Conservation (phyloP, 2,797 vertebrate genomes). For the Atherinosoma microstoma region DNA sequence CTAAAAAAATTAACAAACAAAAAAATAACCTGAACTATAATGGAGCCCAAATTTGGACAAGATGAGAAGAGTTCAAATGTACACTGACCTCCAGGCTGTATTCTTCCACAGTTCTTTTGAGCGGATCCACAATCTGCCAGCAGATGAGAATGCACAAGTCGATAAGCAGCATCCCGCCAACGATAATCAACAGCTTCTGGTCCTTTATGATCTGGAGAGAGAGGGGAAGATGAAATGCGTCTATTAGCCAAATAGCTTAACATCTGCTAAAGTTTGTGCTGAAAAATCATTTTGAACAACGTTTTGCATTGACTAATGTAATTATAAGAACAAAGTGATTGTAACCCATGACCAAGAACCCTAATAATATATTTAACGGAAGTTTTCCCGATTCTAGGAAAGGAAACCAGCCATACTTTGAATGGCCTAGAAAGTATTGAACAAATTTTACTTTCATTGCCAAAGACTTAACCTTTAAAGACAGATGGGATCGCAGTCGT, state of each 20-base stretch:
- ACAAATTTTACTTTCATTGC: neutral
- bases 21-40: slow-evolving; percentile 19
- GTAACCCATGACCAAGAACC: slow-evolving; percentile 24
- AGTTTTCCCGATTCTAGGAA: slow-evolving; percentile 45
- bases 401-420: slow-evolving; percentile 26
- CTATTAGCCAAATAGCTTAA: slow-evolving; percentile 29
- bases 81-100: slow-evolving; percentile 96
- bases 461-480: too few species aligned
- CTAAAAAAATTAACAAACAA: slow-evolving; percentile 27
- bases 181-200: slow-evolving; percentile 98
- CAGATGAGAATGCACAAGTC: slow-evolving; percentile 99
- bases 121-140: slow-evolving; percentile 99
- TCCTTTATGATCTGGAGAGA: slow-evolving; percentile 96
- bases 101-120: slow-evolving; percentile 95
- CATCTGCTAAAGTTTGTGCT: slow-evolving; percentile 41
- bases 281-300: slow-evolving; percentile 32
- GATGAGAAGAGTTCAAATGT: neutral
- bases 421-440: neutral
- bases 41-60: neutral
- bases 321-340: slow-evolving; percentile 44
- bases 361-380: slow-evolving; percentile 31
- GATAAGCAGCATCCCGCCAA: slow-evolving; percentile 98
- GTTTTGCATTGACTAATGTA: slow-evolving; percentile 44
- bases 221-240: slow-evolving; percentile 34
- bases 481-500: too few species aligned